A percentile compares a stretch with the other conserved stretches of the same genome.
Evolutionary conservation across 2,797 vertebrate species (phyloP).

Genomic region (Sebastes baramenuke): DNA sequence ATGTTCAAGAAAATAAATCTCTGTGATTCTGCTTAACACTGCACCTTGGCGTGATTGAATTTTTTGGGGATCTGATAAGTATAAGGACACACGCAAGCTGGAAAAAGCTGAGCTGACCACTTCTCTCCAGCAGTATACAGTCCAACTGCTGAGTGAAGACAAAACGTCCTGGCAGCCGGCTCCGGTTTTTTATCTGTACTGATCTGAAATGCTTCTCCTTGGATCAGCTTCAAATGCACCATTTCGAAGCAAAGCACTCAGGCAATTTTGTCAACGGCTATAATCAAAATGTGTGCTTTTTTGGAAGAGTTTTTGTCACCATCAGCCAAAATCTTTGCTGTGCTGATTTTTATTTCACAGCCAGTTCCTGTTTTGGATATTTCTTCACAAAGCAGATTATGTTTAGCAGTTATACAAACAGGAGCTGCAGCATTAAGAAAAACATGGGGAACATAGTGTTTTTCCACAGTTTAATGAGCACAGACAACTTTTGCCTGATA

Average conservation of each 20-base stretch:
- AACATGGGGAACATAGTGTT: neutral
- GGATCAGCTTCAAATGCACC: conserved; percentile 47
- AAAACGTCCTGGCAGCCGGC: conserved; percentile 42
- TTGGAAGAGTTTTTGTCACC: neutral
- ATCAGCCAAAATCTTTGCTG: conserved; percentile 35
- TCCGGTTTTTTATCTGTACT: conserved; percentile 40
- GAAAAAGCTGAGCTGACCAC: conserved; percentile 61
- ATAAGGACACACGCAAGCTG: neutral
- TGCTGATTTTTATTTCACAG: conserved; percentile 29
- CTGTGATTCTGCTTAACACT: neutral
- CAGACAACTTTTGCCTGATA: neutral
- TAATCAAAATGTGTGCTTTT: conserved; percentile 33
- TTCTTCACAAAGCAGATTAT: conserved; percentile 48
- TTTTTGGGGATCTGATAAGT: neutral
- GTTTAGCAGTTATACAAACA: conserved; percentile 23
- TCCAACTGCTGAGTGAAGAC: conserved; percentile 62
- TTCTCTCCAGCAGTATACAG: conserved; percentile 38
- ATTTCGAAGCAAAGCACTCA: conserved; percentile 22
- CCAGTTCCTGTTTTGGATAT: conserved; percentile 37
- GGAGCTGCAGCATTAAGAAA: neutral
- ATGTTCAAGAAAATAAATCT: neutral
- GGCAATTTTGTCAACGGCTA: conserved; percentile 32
- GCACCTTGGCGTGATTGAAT: neutral
- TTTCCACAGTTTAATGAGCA: neutral
- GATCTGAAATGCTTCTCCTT: conserved; percentile 52